phyloP scores from a whole-genome alignment of 2,113 vertebrate genomes.

The Todiramphus chloris region DNA sequence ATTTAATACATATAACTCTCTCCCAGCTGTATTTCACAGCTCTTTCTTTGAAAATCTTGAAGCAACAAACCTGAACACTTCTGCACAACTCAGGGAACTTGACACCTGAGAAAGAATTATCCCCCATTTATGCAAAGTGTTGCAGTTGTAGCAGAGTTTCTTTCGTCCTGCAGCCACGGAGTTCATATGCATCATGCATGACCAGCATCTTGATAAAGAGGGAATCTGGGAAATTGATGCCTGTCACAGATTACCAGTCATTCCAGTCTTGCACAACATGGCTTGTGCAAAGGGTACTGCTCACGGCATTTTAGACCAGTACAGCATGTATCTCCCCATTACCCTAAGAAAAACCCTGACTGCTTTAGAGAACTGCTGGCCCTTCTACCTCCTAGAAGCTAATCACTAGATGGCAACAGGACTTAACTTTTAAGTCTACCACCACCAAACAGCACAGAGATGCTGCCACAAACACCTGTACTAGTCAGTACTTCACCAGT shows the following conservation, averaged over 20 bases:
- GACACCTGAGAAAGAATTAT: neutral
- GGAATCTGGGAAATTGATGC: neutral
- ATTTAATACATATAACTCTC: neutral
- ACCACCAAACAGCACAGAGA: neutral
- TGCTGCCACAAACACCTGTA: neutral
- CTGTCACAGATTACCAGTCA: neutral
- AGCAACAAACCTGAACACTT: neutral
- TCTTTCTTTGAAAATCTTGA: neutral
- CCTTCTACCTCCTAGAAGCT: neutral
- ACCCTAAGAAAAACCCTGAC: neutral
- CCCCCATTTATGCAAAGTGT: neutral
- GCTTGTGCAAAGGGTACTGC: neutral
- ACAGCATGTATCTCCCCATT: neutral
- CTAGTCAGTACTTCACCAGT: neutral
- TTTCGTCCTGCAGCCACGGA: neutral
- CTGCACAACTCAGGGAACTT: neutral
- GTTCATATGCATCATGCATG: accelerated
- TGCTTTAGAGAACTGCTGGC: neutral
- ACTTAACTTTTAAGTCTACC: neutral
- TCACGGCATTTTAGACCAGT: neutral
- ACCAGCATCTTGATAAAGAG: neutral
- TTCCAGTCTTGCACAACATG: neutral
- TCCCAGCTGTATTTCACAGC: neutral
- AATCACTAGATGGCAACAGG: slow-evolving; percentile 66
- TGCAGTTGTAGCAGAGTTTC: neutral